Conservation (phyloP, 2,888 invertebrate genomes). For the Caenorhabditis wallacei region DNA sequence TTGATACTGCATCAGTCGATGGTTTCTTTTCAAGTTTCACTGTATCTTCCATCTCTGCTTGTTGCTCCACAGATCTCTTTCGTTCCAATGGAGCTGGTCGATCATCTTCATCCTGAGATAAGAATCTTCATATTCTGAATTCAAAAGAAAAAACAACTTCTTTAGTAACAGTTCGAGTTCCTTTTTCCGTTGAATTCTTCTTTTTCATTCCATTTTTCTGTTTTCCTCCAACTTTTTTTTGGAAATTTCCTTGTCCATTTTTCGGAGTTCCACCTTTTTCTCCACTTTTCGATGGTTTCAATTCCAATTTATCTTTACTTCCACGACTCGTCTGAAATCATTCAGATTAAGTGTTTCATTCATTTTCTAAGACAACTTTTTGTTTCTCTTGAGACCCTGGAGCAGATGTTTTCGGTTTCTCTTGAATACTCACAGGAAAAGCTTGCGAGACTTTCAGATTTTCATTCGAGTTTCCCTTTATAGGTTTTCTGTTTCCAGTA, state of each 20-base stretch:
- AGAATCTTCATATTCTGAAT: not conserved
- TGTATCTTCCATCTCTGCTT: conserved; percentile 29
- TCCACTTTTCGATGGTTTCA: conserved; percentile 8
- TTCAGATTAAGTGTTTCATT: too few relatives aligned
- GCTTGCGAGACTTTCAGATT: not conserved
- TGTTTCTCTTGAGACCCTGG: conserved; percentile 9
- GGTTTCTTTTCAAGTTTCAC: conserved; percentile 1
- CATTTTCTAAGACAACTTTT: not conserved
- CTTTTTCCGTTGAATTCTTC: conserved; percentile 5
- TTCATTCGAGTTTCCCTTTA: conserved; percentile 1
- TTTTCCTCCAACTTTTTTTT: not conserved
- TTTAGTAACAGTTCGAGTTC: not conserved
- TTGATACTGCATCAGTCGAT: not conserved
- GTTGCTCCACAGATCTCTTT: conserved; percentile 34
- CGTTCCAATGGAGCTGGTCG: not conserved
- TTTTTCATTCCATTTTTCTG: not conserved
- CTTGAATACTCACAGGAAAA: not conserved
- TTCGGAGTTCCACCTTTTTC: not conserved
- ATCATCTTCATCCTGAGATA: conserved; percentile 19
- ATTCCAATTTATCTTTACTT: not conserved
- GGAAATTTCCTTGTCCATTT: not conserved
- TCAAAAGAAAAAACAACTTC: not conserved
- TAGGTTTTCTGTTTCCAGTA: conserved; percentile 7
- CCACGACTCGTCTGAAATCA: not conserved
- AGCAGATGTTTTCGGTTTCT: not conserved